These are phyloP conservation scores for Cheilosia impressa DNA, from an alignment of 2,888 invertebrate species.

Conservation along the genomic window DNA sequence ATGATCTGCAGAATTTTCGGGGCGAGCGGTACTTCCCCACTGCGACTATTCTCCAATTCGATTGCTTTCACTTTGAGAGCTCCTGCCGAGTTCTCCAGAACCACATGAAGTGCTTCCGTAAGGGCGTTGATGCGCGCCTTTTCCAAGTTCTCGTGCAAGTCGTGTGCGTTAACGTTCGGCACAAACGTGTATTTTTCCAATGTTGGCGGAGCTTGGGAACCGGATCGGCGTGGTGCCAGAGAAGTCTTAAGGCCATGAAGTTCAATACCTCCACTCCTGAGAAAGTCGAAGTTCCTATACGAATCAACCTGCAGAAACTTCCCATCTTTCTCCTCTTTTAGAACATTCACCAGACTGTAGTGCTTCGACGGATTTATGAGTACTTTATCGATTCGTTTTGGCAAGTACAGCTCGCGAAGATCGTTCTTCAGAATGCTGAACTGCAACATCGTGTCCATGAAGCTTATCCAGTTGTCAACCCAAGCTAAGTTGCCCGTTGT, in stretches of 20 bases:
- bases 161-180: constrained; percentile 87
- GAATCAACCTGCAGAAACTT: constrained; percentile 86
- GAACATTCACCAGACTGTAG: constrained; percentile 81
- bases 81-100: constrained; percentile 90
- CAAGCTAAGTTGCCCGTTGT: constrained; percentile 90
- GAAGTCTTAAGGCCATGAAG: constrained; percentile 95
- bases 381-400: constrained; percentile 92
- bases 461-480: constrained; percentile 97
- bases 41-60: constrained; percentile 87
- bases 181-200: constrained; percentile 93
- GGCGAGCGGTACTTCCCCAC: constrained; percentile 88
- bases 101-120: constrained; percentile 88
- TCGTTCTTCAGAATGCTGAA: constrained; percentile 92
- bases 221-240: constrained; percentile 93
- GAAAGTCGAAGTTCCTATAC: constrained; percentile 89
- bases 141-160: constrained; percentile 85
- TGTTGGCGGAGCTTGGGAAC: constrained; percentile 90
- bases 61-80: constrained; percentile 89
- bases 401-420: constrained; percentile 92
- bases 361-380: constrained; percentile 92
- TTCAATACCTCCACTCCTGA: constrained; percentile 93
- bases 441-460: constrained; percentile 98
- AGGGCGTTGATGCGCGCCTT: constrained; percentile 88
- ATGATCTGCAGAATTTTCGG: constrained; percentile 86
- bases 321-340: constrained; percentile 77